Base-by-base conservation (phyloP, 2,888 invertebrate species). In the Amaurobius ferox region DNA sequence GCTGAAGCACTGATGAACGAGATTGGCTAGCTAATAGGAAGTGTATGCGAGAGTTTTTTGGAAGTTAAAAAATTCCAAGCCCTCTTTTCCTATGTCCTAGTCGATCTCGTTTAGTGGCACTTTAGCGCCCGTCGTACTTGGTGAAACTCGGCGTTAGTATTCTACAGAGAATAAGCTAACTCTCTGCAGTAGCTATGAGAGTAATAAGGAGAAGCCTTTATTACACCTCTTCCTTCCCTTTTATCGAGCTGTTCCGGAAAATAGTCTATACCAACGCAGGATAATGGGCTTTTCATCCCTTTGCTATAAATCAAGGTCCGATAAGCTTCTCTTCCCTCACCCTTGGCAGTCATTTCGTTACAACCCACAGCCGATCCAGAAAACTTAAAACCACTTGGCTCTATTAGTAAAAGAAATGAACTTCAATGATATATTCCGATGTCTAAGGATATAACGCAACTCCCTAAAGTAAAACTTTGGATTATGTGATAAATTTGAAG, bases 231-330 rank as follows among this genome's bases (percentile, higher is more conserved):
- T 77, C 76, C 83, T 83, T 70, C 71, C 55, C 74, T 68, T 83
- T 83, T 77, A 83, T 83, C 76, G 77, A 77, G 83, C 83, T 83
- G 77, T 83, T 83, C 83, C 71, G 70, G 83, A 44, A 80, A 80
- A 74, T 72, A 80, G 68, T 68, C 67, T 40, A 67, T 55, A 73
- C 70, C 83, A 76, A 30, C 30, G 71, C 39, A 13, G 76, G 76
- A 66, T 83, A 83, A 83, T 83, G 83, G 76, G 76, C 71, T 83
- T 66, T 48, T 70, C 77, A 77, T 77, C 83, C 76, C 76, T 62
- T 35, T 64, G 30, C 76, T 83, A 83, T 83, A 83, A 83, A 83
- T 83, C 83, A 83, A 35, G n/a, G 19, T 26, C 76, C 64, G 83
- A 83, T 83, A 83, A 83, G 76, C 83, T 48, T 28, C 44, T 67